phyloP scores from a whole-genome alignment of 53 echinoderm and acorn worm genomes.

The Astropecten irregularis region DNA sequence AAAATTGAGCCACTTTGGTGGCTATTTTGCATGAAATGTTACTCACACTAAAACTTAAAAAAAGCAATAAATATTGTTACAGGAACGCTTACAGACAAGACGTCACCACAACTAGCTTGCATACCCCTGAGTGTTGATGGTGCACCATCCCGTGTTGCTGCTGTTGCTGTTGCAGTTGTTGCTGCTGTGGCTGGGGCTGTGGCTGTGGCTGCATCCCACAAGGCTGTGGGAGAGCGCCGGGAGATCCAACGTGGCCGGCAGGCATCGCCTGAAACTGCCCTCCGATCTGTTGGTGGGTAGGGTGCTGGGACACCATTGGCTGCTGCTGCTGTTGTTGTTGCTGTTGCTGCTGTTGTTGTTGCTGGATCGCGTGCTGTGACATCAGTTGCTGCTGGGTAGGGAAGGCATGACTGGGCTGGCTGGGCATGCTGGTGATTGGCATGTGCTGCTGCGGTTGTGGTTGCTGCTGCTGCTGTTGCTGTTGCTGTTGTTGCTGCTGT shows the following conservation, averaged over 20 bases:
- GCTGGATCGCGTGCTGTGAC: slow-evolving; percentile 57
- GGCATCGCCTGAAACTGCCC: slow-evolving; percentile 46
- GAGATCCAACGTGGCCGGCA: slow-evolving; percentile 54
- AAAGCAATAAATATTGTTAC: neutral
- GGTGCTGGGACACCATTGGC: slow-evolving; percentile 39
- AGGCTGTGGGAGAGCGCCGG: slow-evolving; percentile 59
- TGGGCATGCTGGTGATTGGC: slow-evolving; percentile 65
- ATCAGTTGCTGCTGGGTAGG: slow-evolving; percentile 66
- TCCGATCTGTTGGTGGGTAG: slow-evolving; percentile 20
- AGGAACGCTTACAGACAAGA: slow-evolving; percentile 40
- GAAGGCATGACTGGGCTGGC: slow-evolving; percentile 63
- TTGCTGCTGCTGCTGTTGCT: slow-evolving; percentile 49
- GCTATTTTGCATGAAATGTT: too few species aligned
- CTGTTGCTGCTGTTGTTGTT: slow-evolving; percentile 41
- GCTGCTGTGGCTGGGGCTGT: slow-evolving; percentile 69
- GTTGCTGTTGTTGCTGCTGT: slow-evolving; percentile 55
- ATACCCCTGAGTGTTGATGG: slow-evolving; percentile 85
- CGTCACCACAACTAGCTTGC: slow-evolving; percentile 50
- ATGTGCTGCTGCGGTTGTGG: slow-evolving; percentile 34
- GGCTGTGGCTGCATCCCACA: slow-evolving; percentile 64
- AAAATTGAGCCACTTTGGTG: too few species aligned
- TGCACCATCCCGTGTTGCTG: slow-evolving; percentile 59
- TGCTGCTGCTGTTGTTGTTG: slow-evolving; percentile 37
- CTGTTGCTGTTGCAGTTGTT: slow-evolving; percentile 56
- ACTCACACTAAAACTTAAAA: too few species aligned